Evolutionary conservation across 92 coral and sea anemone species (phyloP), one percentile per base, ranked within the genome.

Genomic region (Isaurus tuberculatus): DNA sequence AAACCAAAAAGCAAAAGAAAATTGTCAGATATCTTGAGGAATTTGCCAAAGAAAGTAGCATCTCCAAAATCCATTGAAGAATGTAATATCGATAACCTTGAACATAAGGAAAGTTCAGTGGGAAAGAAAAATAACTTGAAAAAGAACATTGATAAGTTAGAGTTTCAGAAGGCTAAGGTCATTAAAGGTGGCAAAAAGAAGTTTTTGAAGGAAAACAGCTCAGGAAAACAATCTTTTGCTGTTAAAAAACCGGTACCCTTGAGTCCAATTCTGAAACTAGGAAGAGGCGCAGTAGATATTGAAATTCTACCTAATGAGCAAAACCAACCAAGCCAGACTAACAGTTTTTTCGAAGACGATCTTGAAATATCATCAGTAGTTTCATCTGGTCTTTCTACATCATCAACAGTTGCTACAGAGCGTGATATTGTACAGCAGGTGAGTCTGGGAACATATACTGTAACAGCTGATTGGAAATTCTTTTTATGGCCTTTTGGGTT

Each of bases 1-100:
- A 77, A 77, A 33, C 70, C 82, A 36, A 77, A 58, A 11, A 69
- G 58, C 33, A 77, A 77, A 34, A 44, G 82, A 36, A 77, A 33
- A 26, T 8, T 77, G 20, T 58, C 70, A 2, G 70, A 77, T 77
- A 77, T 77, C 3, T 19, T 77, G 70, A 34, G 82, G 30, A 60
- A 58, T 40, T 61, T 58, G 32, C 70, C 82, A 13, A 77, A 36
- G 55, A 58, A 64, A 20, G 23, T 58, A 10, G 36, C 49, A 23
- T 23, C 70, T 22, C 70, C 57, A n/a, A 77, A 58, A 77, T 77
- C 82, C 8, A 17, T 32, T 58, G 70, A 57, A 5, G 68, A 11
- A 5, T 36, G 34, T 9, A 57, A 77, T 77, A 0, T 17, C 22
- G 46, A 74, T 19, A 55, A 49, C 8, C 27, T 37, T 16, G 25